phyloP scores from a whole-genome alignment of 2,113 vertebrate species.

The Cygnus buccinator region DNA sequence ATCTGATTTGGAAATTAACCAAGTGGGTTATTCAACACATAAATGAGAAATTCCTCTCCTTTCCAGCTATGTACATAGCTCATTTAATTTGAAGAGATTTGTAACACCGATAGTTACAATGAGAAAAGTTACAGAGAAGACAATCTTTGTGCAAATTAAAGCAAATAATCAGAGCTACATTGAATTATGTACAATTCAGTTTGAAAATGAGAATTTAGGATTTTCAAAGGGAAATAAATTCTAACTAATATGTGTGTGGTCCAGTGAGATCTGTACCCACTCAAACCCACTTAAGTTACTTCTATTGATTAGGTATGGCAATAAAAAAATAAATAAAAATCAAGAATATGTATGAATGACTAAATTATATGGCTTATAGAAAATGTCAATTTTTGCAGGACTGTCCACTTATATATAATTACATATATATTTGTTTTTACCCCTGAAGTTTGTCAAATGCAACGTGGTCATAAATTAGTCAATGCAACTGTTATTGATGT shows the following conservation, averaged over 20 bases:
- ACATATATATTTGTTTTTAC: not conserved
- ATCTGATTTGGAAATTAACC: not conserved
- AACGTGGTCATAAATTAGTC: not conserved
- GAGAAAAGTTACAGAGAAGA: not conserved
- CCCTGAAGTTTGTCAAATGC: not conserved
- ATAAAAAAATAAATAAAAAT: not conserved
- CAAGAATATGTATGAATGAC: not conserved
- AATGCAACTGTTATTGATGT: rapidly evolving
- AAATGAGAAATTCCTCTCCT: constrained; percentile 2
- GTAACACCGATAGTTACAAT: not conserved
- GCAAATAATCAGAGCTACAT: not conserved
- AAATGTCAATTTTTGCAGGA: not conserved
- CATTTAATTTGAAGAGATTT: constrained; percentile 28
- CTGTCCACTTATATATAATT: not conserved
- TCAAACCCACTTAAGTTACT: not conserved
- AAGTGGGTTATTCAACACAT: not conserved
- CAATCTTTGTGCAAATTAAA: constrained; percentile 1
- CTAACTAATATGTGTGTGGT: not conserved
- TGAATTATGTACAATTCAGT: not conserved
- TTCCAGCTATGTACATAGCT: not conserved
- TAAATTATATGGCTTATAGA: not conserved
- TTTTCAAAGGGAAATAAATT: not conserved
- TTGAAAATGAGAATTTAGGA: not conserved
- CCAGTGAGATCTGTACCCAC: not conserved
- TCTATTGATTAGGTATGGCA: not conserved